Evolutionary conservation across 1,140 invertebrate species (phyloP).

Genomic region (Drosophila albomicans): DNA sequence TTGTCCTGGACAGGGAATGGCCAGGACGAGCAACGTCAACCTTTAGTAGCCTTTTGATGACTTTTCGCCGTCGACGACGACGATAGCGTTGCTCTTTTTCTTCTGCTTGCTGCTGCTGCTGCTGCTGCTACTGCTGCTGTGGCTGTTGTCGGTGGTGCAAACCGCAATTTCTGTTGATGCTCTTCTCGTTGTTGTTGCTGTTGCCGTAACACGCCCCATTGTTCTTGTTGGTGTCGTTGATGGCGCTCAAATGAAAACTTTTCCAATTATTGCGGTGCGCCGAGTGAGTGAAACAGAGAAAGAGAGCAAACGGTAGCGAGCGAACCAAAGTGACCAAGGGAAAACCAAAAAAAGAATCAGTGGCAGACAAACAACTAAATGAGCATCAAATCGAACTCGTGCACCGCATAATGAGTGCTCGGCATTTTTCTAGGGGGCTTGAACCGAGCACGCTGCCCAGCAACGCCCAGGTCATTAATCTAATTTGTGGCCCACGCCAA

Average conservation of each 20-base stretch:
- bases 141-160: constrained; percentile 54
- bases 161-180: constrained; percentile 53
- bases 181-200: constrained; percentile 44
- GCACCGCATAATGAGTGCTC: constrained; percentile 75
- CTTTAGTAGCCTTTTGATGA: constrained; percentile 83
- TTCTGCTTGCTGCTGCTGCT: constrained; percentile 22
- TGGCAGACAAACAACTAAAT: constrained; percentile 80
- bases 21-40: constrained; percentile 74
- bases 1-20: constrained; percentile 60
- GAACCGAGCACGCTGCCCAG: background rate
- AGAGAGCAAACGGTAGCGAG: background rate
- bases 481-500: constrained; percentile 56
- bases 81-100: constrained; percentile 22
- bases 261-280: constrained; percentile 81
- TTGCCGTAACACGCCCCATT: constrained; percentile 72
- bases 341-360: constrained; percentile 53
- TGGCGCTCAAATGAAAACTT: constrained; percentile 82
- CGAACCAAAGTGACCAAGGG: constrained; percentile 11
- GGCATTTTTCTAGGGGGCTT: constrained; percentile 5
- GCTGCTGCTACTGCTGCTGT: constrained; percentile 3
- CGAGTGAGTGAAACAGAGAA: constrained; percentile 33
- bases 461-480: constrained; percentile 69
- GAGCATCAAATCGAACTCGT: constrained; percentile 82
- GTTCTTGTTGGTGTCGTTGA: constrained; percentile 81
- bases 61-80: constrained; percentile 60